Conservation (phyloP, 2,888 invertebrate species). For the Sylvicola fuscatus region DNA sequence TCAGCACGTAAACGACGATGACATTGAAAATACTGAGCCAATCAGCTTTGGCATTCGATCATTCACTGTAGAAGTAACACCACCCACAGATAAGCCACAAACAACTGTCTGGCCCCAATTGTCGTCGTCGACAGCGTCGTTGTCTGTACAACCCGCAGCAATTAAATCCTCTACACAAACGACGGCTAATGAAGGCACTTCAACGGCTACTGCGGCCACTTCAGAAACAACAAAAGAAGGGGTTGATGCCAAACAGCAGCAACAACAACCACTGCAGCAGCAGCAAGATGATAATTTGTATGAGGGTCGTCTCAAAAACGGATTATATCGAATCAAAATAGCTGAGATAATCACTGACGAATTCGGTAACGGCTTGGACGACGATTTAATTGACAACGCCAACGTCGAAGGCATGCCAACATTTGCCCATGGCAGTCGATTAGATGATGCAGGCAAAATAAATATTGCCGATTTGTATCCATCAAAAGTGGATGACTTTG, state of each 20-base stretch:
- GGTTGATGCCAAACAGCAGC: slow-evolving; percentile 3
- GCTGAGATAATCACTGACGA: slow-evolving; percentile 16
- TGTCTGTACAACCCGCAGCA: too few species aligned
- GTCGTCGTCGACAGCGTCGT: too few species aligned
- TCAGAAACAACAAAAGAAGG: slow-evolving; percentile 2
- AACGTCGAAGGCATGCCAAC: slow-evolving; percentile 1
- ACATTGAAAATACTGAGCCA: slow-evolving; percentile 3
- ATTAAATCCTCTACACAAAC: too few species aligned
- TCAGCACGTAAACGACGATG: background rate
- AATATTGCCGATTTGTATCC: slow-evolving; percentile 22
- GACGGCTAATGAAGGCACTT: background rate
- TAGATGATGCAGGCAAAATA: slow-evolving; percentile 13
- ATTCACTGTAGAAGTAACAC: slow-evolving; percentile 10
- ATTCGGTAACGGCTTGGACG: slow-evolving; percentile 10
- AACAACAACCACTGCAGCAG: slow-evolving; percentile 5
- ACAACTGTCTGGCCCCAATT: background rate
- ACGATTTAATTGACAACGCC: slow-evolving; percentile 5
- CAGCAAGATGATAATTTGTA: slow-evolving; percentile 10
- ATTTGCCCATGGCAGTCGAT: background rate
- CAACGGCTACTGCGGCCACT: slow-evolving; percentile 4
- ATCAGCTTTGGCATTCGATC: slow-evolving; percentile 10
- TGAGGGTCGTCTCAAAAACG: slow-evolving; percentile 14
- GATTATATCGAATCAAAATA: slow-evolving; percentile 19
- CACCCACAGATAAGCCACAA: slow-evolving; percentile 7
- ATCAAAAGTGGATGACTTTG: slow-evolving; percentile 19